Evolutionary conservation across 2,888 invertebrate species (phyloP).

Genomic region (Stratiomys singularior): DNA sequence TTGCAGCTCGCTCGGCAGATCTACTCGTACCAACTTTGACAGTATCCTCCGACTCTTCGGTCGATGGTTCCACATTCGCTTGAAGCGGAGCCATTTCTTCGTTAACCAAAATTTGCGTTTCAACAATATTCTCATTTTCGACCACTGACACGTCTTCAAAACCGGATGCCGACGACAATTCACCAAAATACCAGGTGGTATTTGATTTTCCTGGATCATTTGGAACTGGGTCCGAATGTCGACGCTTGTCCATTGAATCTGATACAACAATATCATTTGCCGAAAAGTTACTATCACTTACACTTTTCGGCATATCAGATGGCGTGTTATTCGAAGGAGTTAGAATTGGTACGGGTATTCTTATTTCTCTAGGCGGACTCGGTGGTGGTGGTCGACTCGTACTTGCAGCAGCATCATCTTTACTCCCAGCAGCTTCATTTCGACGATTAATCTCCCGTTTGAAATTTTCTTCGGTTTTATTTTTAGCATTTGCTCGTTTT

Average conservation of each 20-base stretch:
- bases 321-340: not conserved
- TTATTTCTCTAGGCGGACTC: conserved; percentile 33
- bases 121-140: not conserved
- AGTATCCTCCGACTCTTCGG: too few species aligned
- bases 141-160: not conserved
- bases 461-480: conserved; percentile 66
- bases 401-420: not conserved
- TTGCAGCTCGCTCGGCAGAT: not conserved
- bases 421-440: conserved; percentile 48
- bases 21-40: conserved; percentile 13
- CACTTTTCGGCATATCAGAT: conserved; percentile 32
- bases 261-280: too few species aligned
- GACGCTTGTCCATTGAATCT: conserved; percentile 1
- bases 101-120: not conserved
- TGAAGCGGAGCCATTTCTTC: not conserved
- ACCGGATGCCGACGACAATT: not conserved
- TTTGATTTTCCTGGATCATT: not conserved
- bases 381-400: not conserved
- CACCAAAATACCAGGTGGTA: conserved; percentile 10
- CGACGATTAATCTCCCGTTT: conserved; percentile 63
- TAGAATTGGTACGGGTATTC: conserved; percentile 30
- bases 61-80: not conserved
- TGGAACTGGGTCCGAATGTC: conserved; percentile 13
- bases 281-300: not conserved
- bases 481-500: conserved; percentile 69